These are phyloP conservation scores for Aphyosemion australe DNA, from an alignment of 2,113 vertebrate genomes.

Conservation along the genomic window DNA sequence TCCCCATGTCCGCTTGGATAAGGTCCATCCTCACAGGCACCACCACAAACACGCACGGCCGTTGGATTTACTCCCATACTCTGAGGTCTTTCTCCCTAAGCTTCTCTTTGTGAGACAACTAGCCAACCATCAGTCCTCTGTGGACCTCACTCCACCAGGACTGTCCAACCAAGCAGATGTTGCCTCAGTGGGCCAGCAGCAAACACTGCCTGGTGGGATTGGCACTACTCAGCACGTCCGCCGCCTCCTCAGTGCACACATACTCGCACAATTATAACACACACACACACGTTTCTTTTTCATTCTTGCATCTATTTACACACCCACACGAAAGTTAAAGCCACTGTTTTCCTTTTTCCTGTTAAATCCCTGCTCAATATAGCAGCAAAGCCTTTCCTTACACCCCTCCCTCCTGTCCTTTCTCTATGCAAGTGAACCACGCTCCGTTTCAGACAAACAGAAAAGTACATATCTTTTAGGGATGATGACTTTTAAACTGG, in stretches of 20 bases:
- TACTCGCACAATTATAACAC: conserved; percentile 26
- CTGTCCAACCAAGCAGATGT: conserved; percentile 77
- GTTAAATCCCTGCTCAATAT: conserved; percentile 38
- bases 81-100: conserved; percentile 57
- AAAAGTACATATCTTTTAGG: conserved; percentile 45
- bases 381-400: conserved; percentile 36
- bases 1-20: conserved; percentile 72
- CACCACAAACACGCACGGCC: conserved; percentile 53
- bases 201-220: conserved; percentile 69
- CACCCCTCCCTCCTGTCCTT: conserved; percentile 4
- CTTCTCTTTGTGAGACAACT: conserved; percentile 45
- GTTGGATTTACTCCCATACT: conserved; percentile 57
- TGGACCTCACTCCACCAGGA: conserved; percentile 64
- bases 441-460: conserved; percentile 33
- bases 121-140: conserved; percentile 67
- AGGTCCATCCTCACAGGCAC: conserved; percentile 56
- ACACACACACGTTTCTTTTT: conserved; percentile 20
- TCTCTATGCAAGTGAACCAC: conserved; percentile 56
- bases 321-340: conserved; percentile 40
- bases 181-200: conserved; percentile 77
- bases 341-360: conserved; percentile 16
- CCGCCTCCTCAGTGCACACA: conserved; percentile 62
- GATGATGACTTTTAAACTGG: conserved; percentile 52
- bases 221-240: conserved; percentile 66
- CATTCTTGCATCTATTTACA: conserved; percentile 13